These are phyloP conservation scores for Oryzias dopingdopingensis DNA, from an alignment of 2,797 vertebrate species.

Conservation along the genomic window DNA sequence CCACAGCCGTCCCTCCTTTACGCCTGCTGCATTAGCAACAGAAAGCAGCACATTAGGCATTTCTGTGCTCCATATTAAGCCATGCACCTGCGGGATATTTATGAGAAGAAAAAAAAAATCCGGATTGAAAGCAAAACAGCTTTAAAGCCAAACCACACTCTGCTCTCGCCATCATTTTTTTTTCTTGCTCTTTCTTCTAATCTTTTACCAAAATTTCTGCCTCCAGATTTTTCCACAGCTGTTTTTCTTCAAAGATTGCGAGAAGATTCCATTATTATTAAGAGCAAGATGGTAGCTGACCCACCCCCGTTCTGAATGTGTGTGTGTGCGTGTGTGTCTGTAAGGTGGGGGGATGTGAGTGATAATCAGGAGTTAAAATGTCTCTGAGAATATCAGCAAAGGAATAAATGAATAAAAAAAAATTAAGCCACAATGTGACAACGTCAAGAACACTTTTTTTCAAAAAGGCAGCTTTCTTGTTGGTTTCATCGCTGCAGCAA, in stretches of 20 bases:
- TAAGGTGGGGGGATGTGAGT: constrained; percentile 12
- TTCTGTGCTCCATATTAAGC: constrained; percentile 74
- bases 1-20: constrained; percentile 60
- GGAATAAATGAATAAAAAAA: background rate
- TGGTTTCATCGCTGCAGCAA: too few relatives aligned
- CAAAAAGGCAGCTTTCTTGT: too few relatives aligned
- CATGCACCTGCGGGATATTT: constrained; percentile 69
- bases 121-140: constrained; percentile 61
- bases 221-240: constrained; percentile 36
- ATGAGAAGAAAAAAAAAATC: constrained; percentile 53
- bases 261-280: constrained; percentile 72
- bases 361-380: constrained; percentile 54
- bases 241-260: constrained; percentile 51
- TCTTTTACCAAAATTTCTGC: constrained; percentile 35
- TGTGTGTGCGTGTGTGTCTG: too few relatives aligned
- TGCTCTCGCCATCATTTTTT: constrained; percentile 4
- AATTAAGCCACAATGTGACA: too few relatives aligned
- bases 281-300: constrained; percentile 38
- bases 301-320: background rate
- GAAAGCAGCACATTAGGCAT: constrained; percentile 78
- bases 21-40: constrained; percentile 69
- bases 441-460: too few relatives aligned
- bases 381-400: constrained; percentile 29
- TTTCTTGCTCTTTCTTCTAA: constrained; percentile 2
- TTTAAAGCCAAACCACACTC: constrained; percentile 23